Evolutionary conservation across 2,113 vertebrate species (phyloP).

Genomic region (Erythrolamprus reginae): DNA sequence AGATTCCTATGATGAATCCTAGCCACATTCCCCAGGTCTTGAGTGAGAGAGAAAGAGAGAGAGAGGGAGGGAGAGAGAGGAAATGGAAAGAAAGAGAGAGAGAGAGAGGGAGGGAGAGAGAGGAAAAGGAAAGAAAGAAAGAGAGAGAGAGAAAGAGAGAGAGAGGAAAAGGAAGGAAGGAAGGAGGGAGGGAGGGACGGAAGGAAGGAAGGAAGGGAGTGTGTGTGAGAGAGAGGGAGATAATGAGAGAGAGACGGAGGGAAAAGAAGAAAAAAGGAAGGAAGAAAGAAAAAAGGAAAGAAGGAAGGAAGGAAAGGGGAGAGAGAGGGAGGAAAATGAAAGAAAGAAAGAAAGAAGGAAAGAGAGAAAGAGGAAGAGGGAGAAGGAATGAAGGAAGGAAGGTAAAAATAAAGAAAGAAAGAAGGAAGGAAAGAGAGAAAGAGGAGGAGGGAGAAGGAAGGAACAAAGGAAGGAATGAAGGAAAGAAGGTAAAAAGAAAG

Average conservation of each 20-base stretch:
- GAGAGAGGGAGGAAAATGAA: too few species aligned
- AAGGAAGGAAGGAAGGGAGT: too few species aligned
- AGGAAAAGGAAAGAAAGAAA: too few species aligned
- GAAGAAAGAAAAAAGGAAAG: background rate
- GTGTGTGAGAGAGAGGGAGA: too few species aligned
- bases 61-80: background rate
- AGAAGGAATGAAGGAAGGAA: rapidly evolving
- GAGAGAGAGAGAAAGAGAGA: background rate
- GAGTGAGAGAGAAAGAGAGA: background rate
- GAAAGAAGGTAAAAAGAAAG: too few species aligned
- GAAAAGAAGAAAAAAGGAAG: background rate
- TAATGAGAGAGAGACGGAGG: too few species aligned
- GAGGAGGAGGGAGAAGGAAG: background rate
- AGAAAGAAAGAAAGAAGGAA: background rate
- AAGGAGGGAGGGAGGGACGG: rapidly evolving
- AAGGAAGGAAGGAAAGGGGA: background rate
- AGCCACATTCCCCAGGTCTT: background rate
- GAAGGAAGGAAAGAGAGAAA: too few species aligned
- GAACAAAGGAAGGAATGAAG: too few species aligned
- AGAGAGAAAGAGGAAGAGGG: too few species aligned
- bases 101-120: background rate
- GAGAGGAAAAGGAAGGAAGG: too few species aligned
- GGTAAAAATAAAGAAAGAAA: rapidly evolving
- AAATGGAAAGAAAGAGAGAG: too few species aligned
- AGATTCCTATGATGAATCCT: background rate